Evolutionary conservation across 2,888 invertebrate genomes (phyloP), one percentile per base, ranked within the genome.

Genomic region (Acanthosepion esculentum): DNA sequence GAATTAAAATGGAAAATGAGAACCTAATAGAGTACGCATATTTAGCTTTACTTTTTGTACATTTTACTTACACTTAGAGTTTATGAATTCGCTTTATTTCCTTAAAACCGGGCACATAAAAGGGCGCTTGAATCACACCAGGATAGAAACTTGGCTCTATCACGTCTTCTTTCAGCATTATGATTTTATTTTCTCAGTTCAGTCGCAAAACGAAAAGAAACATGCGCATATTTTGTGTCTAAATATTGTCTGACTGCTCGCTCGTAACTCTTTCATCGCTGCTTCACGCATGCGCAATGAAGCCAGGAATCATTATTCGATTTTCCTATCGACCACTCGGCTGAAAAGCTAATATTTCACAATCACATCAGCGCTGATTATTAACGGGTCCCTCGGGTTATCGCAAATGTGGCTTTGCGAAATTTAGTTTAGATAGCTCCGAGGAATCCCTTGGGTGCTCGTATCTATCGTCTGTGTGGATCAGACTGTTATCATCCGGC

Each of bases 321-420:
- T 78, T 78, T 78, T 15, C n/a, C 78, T 8, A n/a, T 78, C n/a
- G n/a, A 78, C 78, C 7, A 78, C n/a, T 0, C 78, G n/a, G 12
- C n/a, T 10, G n/a, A 78, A 78, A n/a, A 78, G 78, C 29, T 78
- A 78, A 78, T 78, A 78, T n/a, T 78, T 78, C 78, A 78, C 78
- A 78, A n/a, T 78, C 78, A 78, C 78, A 78, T n/a, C 78, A n/a
- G 78, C n/a, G 78, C 78, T 78, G 29, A 78, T n/a, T 78, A 78
- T 78, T 78, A 78, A 78, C 78, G 78, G 10, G 78, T 78, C 78
- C 78, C 78, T 29, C n/a, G 78, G n/a, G 78, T n/a, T 78, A n/a
- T n/a, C n/a, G 78, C n/a, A 78, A 78, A 78, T 78, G n/a, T 78
- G 78, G 78, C 78, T 78, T 26, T n/a, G 78, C 78, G n/a, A 78